phyloP scores from a whole-genome alignment of 2,888 invertebrate genomes.

The Dolichopus griseipennis region DNA sequence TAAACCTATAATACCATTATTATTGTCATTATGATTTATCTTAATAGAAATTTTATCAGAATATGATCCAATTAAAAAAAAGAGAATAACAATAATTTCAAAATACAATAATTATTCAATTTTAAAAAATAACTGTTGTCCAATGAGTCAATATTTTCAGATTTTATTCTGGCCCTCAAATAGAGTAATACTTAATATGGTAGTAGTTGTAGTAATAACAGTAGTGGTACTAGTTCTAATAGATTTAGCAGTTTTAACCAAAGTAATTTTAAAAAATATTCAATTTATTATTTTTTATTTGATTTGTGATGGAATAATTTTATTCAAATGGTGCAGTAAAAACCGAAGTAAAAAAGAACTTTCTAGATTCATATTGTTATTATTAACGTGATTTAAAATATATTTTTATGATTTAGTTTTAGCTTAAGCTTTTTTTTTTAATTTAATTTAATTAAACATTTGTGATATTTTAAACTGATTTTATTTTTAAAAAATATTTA shows the following conservation, averaged over 20 bases:
- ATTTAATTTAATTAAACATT: background rate
- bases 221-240: background rate
- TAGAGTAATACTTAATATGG: background rate
- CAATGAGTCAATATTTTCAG: background rate
- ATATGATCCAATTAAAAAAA: background rate
- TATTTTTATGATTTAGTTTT: background rate
- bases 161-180: background rate
- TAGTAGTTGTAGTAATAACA: background rate
- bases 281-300: background rate
- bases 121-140: background rate
- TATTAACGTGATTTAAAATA: background rate
- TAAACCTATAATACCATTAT: constrained; percentile 7
- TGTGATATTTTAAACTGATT: constrained; percentile 1
- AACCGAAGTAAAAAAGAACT: background rate
- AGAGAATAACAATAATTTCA: background rate
- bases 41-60: constrained; percentile 8
- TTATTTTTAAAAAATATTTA: background rate
- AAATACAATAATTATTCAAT: constrained; percentile 1
- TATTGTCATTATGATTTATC: constrained; percentile 11
- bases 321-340: constrained; percentile 1
- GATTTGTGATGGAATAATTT: constrained; percentile 1
- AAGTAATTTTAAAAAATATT: background rate
- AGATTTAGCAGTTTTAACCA: background rate
- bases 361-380: background rate
- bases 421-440: background rate